Percentiles rank a stretch among this genome's conserved stretches.
phyloP scores from a whole-genome alignment of 2,113 vertebrate species.

The Laterallus jamaicensis region DNA sequence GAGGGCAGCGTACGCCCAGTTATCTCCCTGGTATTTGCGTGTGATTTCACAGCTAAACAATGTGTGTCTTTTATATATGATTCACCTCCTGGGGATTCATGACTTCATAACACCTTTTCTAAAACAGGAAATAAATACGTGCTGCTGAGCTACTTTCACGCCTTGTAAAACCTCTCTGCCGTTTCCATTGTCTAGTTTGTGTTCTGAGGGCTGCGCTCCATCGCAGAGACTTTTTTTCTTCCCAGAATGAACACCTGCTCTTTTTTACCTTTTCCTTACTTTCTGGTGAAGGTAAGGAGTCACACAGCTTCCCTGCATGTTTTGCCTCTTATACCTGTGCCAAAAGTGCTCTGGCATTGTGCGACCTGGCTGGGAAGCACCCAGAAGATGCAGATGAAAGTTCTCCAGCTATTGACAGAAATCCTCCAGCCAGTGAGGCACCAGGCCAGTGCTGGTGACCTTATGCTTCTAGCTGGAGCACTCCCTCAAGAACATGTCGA shows the following conservation, averaged over 20 bases:
- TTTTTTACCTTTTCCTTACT: constrained; percentile 34
- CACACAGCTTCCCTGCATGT: neutral
- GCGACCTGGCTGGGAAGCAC: neutral
- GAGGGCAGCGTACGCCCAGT: neutral
- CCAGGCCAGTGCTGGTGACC: neutral
- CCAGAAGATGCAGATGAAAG: neutral
- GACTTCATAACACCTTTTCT: constrained; percentile 57
- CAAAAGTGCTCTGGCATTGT: neutral
- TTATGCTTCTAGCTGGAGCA: neutral
- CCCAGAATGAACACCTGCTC: neutral
- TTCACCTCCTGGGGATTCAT: constrained; percentile 48
- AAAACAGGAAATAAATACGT: constrained; percentile 56
- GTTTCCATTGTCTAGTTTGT: constrained; percentile 34
- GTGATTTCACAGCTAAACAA: constrained; percentile 23
- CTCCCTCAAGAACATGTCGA: neutral
- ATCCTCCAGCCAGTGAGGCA: neutral
- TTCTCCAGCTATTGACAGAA: neutral
- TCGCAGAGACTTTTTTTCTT: neutral
- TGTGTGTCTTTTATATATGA: neutral
- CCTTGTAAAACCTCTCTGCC: constrained; percentile 15
- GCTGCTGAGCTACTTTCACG: constrained; percentile 58
- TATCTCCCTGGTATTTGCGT: neutral
- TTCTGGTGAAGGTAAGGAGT: neutral
- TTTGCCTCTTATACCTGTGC: neutral
- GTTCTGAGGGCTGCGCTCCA: constrained; percentile 11